phyloP scores from a whole-genome alignment of 2,888 invertebrate species.

The Oasisia sp. region DNA sequence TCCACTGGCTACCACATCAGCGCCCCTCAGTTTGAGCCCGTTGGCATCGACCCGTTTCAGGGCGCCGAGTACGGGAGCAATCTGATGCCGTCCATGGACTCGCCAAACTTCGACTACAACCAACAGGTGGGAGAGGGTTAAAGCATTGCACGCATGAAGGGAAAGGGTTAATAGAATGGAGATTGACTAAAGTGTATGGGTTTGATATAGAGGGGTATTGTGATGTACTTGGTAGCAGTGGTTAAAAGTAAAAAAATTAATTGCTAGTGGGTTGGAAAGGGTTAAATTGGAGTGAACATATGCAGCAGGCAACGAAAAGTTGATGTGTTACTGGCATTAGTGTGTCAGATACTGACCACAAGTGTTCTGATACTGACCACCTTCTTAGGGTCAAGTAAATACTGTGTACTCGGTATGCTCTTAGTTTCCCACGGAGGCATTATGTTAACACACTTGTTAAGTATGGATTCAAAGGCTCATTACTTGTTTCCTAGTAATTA shows the following conservation, averaged over 20 bases:
- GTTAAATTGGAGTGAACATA: background rate
- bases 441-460: too few relatives aligned
- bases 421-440: too few relatives aligned
- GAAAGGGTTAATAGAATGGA: background rate
- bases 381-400: too few relatives aligned
- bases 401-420: too few relatives aligned
- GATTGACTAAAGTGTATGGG: too few relatives aligned
- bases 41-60: conserved; percentile 61
- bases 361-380: too few relatives aligned
- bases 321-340: too few relatives aligned
- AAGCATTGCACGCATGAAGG: background rate
- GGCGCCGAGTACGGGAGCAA: conserved; percentile 24
- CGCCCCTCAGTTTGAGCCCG: conserved; percentile 60
- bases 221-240: background rate
- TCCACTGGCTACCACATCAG: conserved; percentile 57
- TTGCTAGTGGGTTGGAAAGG: background rate
- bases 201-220: background rate
- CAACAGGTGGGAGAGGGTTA: conserved; percentile 52
- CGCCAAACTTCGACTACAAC: conserved; percentile 65
- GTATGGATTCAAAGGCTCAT: too few relatives aligned
- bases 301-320: background rate
- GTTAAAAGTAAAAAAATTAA: background rate
- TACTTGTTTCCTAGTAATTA: too few relatives aligned
- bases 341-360: too few relatives aligned
- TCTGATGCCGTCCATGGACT: conserved; percentile 64